phyloP scores from a whole-genome alignment of 2,888 invertebrate genomes.

The Macrosiphum euphorbiae region DNA sequence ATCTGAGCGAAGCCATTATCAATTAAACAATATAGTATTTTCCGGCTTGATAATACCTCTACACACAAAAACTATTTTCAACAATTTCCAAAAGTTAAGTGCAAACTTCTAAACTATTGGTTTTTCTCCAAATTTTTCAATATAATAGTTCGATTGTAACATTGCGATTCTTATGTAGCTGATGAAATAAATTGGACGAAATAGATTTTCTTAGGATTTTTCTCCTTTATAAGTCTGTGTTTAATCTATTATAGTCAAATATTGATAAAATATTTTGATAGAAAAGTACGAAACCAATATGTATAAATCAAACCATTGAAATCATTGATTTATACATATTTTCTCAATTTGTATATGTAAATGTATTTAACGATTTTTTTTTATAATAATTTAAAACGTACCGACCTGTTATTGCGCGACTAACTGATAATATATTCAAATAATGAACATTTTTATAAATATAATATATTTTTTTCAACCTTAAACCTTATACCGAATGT shows the following conservation, averaged over 20 bases:
- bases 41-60: conserved; percentile 19
- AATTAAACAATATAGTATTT: conserved; percentile 45
- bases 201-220: not conserved
- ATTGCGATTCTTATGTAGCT: not conserved
- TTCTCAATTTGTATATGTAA: not conserved
- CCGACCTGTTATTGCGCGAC: not conserved
- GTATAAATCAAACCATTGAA: not conserved
- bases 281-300: not conserved
- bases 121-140: conserved; percentile 26
- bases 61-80: conserved; percentile 39
- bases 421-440: not conserved
- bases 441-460: not conserved
- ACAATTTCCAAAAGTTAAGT: conserved; percentile 44
- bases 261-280: not conserved
- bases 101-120: conserved; percentile 45
- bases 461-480: not conserved
- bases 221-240: not conserved
- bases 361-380: not conserved
- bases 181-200: conserved; percentile 27
- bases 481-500: not conserved
- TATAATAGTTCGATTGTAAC: conserved; percentile 17
- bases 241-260: not conserved
- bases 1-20: conserved; percentile 29
- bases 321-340: not conserved
- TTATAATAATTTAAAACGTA: not conserved